phyloP scores from a whole-genome alignment of 1,140 invertebrate species.

The Psilanteris sp. region DNA sequence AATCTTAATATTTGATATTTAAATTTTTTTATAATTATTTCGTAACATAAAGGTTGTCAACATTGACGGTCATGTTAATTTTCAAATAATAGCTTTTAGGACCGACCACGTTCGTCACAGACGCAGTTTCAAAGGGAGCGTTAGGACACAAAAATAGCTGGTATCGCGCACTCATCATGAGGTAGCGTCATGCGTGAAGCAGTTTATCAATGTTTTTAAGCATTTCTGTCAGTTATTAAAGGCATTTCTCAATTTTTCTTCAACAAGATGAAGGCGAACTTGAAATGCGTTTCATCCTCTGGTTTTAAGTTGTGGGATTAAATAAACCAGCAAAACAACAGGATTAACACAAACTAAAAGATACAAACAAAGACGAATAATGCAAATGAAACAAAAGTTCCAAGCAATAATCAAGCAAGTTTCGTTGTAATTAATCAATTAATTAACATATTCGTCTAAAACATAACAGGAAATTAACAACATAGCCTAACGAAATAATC shows the following conservation, averaged over 20 bases:
- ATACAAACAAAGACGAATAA: too few relatives aligned
- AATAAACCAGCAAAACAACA: too few relatives aligned
- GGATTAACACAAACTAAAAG: too few relatives aligned
- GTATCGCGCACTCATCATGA: conserved; percentile 35
- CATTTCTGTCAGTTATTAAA: conserved; percentile 11
- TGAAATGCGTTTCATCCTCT: too few relatives aligned
- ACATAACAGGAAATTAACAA: too few relatives aligned
- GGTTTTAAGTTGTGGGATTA: too few relatives aligned
- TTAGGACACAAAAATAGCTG: conserved; percentile 41
- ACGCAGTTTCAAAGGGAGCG: conserved; percentile 32
- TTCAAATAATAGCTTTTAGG: conserved; percentile 32
- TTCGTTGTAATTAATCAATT: too few relatives aligned
- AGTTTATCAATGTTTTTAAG: conserved; percentile 30
- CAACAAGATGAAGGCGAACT: too few relatives aligned
- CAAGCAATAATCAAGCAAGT: too few relatives aligned
- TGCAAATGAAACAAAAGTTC: too few relatives aligned
- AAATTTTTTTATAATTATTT: conserved; percentile 10
- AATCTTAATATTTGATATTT: conserved; percentile 1
- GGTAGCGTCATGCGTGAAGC: conserved; percentile 27
- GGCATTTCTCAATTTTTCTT: neutral
- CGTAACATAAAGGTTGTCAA: conserved; percentile 5
- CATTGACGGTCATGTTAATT: conserved; percentile 21
- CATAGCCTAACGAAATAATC: too few relatives aligned
- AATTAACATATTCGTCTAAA: too few relatives aligned
- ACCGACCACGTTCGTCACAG: conserved; percentile 6